These are phyloP conservation scores for Porites rus DNA, from an alignment of 92 coral and sea anemone species.

Conservation along the genomic window DNA sequence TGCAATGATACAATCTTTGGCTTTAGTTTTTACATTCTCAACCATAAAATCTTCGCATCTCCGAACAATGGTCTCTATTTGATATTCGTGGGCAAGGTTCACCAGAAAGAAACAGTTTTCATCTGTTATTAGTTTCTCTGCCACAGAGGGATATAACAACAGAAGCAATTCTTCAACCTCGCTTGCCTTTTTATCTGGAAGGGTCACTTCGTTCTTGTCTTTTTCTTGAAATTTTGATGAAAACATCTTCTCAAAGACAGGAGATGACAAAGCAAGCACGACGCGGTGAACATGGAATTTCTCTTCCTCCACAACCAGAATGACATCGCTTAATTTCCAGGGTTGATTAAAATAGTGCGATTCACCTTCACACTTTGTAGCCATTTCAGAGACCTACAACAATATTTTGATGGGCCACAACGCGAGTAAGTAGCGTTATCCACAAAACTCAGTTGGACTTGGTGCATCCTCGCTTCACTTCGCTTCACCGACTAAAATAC, in stretches of 20 bases:
- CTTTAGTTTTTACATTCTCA: neutral
- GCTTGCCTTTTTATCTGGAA: neutral
- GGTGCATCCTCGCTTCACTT: too few relatives aligned
- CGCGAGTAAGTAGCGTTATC: too few relatives aligned
- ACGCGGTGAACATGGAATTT: neutral
- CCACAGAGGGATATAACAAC: neutral
- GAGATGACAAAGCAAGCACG: neutral
- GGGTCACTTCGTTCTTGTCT: neutral
- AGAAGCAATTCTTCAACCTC: neutral
- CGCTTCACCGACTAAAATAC: too few relatives aligned
- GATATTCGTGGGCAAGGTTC: constrained; percentile 3
- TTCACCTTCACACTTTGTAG: neutral
- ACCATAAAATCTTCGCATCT: neutral
- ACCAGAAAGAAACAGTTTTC: neutral
- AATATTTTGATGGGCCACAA: too few relatives aligned
- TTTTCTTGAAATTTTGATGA: neutral
- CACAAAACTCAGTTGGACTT: too few relatives aligned
- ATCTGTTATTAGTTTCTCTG: neutral
- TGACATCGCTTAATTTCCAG: neutral
- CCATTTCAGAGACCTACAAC: neutral
- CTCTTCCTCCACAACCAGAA: neutral
- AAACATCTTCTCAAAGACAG: neutral
- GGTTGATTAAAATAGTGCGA: neutral
- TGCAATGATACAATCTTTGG: neutral
- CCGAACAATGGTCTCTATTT: neutral